phyloP scores from a whole-genome alignment of 2,113 vertebrate species.

The Todiramphus chloris region DNA sequence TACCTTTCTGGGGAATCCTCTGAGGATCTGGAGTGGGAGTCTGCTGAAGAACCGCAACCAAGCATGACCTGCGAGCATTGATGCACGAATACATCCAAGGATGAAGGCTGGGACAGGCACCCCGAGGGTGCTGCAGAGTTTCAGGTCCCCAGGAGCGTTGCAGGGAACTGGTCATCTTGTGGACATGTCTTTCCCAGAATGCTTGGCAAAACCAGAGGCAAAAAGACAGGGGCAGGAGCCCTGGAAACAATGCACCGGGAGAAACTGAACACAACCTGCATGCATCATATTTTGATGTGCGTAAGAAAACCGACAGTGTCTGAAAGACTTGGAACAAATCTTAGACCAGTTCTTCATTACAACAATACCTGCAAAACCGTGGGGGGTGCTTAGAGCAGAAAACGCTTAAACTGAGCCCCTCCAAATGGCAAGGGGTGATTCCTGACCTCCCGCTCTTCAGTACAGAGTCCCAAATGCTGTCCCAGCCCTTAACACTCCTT shows the following conservation, averaged over 20 bases:
- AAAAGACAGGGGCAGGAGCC: neutral
- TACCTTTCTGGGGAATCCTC: neutral
- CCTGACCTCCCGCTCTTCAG: neutral
- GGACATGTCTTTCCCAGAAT: neutral
- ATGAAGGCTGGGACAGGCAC: neutral
- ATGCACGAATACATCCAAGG: neutral
- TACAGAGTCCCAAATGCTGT: neutral
- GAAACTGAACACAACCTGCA: neutral
- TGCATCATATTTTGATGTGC: neutral
- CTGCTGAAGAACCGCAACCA: neutral
- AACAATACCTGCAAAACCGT: neutral
- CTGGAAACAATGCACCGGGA: rapidly evolving
- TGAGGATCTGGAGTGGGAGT: neutral
- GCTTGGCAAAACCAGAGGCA: neutral
- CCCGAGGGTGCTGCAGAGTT: neutral
- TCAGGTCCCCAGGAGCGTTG: neutral
- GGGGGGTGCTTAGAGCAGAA: neutral
- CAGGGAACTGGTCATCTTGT: neutral
- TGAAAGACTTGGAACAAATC: neutral
- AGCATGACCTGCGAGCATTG: rapidly evolving
- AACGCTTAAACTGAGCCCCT: neutral
- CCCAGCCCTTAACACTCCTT: neutral
- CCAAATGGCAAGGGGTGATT: rapidly evolving
- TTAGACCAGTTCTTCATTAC: neutral
- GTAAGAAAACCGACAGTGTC: neutral